Conservation (phyloP, 2,888 invertebrate species). For the Anorthoa munda region DNA sequence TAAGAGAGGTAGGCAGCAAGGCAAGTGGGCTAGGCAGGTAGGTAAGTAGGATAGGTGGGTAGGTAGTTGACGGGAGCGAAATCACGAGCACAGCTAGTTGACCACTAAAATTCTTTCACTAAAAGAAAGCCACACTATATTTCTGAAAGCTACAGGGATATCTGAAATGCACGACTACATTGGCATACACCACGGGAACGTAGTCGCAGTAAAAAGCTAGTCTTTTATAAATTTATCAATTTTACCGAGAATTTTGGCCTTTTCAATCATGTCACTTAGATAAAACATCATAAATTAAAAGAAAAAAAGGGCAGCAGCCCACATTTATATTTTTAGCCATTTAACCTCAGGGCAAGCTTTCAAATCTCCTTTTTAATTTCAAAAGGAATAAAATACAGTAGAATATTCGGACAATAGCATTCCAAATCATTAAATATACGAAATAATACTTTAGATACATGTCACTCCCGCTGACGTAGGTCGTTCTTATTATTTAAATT, state of each 20-base stretch:
- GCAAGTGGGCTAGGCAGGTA: too few relatives aligned
- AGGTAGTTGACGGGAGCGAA: too few relatives aligned
- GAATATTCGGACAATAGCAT: constrained; percentile 38
- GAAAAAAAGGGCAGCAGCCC: neutral
- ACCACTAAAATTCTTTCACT: too few relatives aligned
- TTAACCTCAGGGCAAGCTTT: constrained; percentile 6
- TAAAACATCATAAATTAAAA: neutral
- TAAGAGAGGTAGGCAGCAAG: too few relatives aligned
- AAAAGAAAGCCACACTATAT: too few relatives aligned
- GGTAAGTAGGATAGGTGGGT: too few relatives aligned
- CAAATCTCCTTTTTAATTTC: constrained; percentile 26
- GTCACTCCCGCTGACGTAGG: constrained; percentile 51
- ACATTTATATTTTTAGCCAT: neutral
- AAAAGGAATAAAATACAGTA: neutral
- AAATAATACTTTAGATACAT: constrained; percentile 34
- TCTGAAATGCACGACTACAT: too few relatives aligned
- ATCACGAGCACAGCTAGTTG: too few relatives aligned
- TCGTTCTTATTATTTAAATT: constrained; percentile 41
- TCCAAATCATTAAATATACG: constrained; percentile 42
- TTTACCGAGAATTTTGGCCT: neutral
- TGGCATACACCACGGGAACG: too few relatives aligned
- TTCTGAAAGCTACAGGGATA: too few relatives aligned
- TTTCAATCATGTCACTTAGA: neutral
- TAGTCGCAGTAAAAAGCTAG: neutral
- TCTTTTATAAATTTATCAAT: neutral